Evolutionary conservation across 2,113 vertebrate species (phyloP).

Genomic region (Dendrocopos noguchii): DNA sequence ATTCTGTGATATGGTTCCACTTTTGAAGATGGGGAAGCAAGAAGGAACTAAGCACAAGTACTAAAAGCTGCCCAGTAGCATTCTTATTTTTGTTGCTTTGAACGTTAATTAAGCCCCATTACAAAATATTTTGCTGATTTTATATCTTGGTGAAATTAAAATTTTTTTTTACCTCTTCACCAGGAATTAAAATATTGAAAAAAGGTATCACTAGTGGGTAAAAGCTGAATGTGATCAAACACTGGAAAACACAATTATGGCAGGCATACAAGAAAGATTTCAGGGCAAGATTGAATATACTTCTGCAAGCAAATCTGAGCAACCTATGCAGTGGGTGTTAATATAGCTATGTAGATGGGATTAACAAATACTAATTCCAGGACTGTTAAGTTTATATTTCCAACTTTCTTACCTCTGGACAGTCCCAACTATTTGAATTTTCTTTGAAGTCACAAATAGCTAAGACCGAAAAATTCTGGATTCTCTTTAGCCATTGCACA

Average conservation of each 20-base stretch:
- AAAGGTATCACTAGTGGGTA: neutral
- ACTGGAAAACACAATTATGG: neutral
- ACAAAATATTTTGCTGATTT: neutral
- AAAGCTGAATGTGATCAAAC: neutral
- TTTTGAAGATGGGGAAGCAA: neutral
- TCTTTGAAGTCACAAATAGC: conserved; percentile 88
- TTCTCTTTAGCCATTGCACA: conserved; percentile 91
- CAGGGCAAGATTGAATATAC: neutral
- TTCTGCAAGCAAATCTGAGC: neutral
- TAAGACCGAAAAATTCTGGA: conserved; percentile 89
- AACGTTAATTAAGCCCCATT: neutral
- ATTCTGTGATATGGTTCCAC: neutral
- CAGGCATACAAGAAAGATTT: neutral
- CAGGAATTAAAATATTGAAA: neutral
- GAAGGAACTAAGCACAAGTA: neutral
- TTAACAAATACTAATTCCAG: neutral
- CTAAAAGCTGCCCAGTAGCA: neutral
- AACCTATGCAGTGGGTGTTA: neutral
- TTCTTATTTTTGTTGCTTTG: neutral
- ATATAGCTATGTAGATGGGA: neutral
- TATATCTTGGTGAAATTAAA: neutral
- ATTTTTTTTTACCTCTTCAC: neutral
- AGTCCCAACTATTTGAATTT: conserved; percentile 82
- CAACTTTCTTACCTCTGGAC: conserved; percentile 80
- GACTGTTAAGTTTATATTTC: neutral